Percentiles rank a stretch among this genome's conserved stretches.
phyloP scores from a whole-genome alignment of 2,888 invertebrate species.

The Pyrocoelia pectoralis region DNA sequence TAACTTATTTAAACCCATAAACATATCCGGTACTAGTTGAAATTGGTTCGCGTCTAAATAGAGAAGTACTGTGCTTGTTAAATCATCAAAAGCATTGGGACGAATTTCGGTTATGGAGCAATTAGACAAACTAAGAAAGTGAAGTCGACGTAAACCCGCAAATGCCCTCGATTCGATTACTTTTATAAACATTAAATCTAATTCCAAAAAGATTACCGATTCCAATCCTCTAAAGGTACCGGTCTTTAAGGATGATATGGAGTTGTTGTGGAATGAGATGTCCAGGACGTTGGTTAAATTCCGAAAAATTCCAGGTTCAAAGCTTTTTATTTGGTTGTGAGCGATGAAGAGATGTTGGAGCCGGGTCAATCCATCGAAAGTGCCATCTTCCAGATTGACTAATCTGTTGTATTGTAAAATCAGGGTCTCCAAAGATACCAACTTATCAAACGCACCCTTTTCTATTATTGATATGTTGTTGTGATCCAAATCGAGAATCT shows the following conservation, averaged over 20 bases:
- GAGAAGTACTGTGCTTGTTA: background rate
- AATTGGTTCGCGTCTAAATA: conserved; percentile 12
- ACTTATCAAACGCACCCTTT: background rate
- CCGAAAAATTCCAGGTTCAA: background rate
- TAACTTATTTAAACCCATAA: conserved; percentile 13
- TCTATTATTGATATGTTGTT: background rate
- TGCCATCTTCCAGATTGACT: background rate
- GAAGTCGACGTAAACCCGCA: background rate
- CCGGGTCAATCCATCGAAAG: background rate
- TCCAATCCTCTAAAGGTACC: conserved; percentile 3
- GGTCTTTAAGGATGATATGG: background rate
- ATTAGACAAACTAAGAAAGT: too few relatives aligned
- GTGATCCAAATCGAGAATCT: background rate
- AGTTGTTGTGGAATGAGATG: background rate
- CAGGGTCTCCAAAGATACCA: background rate
- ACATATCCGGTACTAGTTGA: background rate
- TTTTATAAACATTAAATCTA: background rate
- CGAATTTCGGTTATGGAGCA: conserved; percentile 15
- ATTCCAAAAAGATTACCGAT: background rate
- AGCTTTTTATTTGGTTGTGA: background rate
- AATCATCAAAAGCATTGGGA: background rate
- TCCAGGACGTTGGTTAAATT: background rate
- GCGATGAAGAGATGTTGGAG: background rate
- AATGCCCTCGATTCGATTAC: conserved; percentile 11
- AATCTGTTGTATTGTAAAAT: background rate